Evolutionary conservation across 2,888 invertebrate species (phyloP), one percentile per base, ranked within the genome.

Genomic region (Tethea ocularis): DNA sequence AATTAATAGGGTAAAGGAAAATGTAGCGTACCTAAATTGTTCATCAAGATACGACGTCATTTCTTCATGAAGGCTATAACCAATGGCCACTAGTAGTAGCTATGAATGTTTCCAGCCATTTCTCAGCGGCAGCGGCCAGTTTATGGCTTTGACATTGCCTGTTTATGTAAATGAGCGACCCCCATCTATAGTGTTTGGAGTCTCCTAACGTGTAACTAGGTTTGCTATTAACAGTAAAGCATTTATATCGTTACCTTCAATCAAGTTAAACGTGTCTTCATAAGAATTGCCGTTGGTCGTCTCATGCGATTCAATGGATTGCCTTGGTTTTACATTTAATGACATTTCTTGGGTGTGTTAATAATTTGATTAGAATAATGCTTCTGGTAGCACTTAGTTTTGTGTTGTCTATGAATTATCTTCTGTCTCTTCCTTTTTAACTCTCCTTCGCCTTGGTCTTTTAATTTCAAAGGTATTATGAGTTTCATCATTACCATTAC

Each of bases 91-190:
- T 2, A 46, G 46, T 17, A 38, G 36, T 5, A 46, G n/a, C 46
- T 20, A 7, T 46, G 46, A 46, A 46, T 46, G 46, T 20, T 67
- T 67, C 69, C 61, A 66, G 61, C 67, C 72, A 69, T 77, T 77
- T 68, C 70, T 61, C 71, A 67, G 46, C 69, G 61, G 61, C 64
- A 56, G 63, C 56, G 52, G 56, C 56, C 64, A 68, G 74, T 75
- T 78, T 77, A 77, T 72, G 58, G 64, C 72, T 61, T 69, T 68
- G 74, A 67, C 67, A 63, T 67, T 69, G 75, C 61, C 69, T 71
- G 72, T 73, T 76, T 71, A 75, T 75, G 75, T 73, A 72, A 77
- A 76, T 77, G 61, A 71, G 66, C 55, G 57, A 46, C 46, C 46
- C 46, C 71, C 68, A 70, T 67, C 70, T 65, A 61, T 64, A 64